Base-by-base conservation (phyloP, 2,797 vertebrate species). In the Sebastes taczanowskii region DNA sequence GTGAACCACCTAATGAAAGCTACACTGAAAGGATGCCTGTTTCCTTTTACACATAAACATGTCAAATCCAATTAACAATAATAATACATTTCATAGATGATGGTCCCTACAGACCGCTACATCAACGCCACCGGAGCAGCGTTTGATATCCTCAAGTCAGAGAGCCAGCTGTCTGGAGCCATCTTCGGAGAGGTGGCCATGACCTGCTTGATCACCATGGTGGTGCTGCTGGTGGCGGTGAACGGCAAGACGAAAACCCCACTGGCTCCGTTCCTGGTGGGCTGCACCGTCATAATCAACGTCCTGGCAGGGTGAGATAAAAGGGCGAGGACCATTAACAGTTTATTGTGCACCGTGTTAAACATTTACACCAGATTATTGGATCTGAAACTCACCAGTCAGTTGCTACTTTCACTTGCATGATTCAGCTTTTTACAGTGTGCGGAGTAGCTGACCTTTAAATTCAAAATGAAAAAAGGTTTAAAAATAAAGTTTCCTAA, bases 251-350 rank as follows among this genome's bases (percentile, higher is more conserved):
- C 95, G 0, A 93, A 88, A 74, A 96, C 91, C 1, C 95, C 96
- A 0, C 76, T 97, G 88, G 97, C 95, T 0, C 97, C 98, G 0
- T 94, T 98, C 78, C 93, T 95, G 85, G 94, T 96, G 2, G 97
- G 97, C 80, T 94, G 96, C 69, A 93, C 95, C 0, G 94, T 98
- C 85, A 91, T 93, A 0, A 89, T 89, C 34, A 95, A 94, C 71
- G 85, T 98, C 80, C 87, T 99, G 81, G 97, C 96, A 0, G 97
- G 97, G 98, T 98, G 92, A 92, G 96, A 95, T 81, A 59, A 79
- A 56, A 27, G 20, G 18, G 2, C 1, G 1, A 9, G 10, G 58
- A 18, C n/a, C 18, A 7, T 7, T 14, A 10, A 46, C 11, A 22
- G 9, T 72, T 71, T 27, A 61, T 34, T 60, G 61, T 25, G 20